Conservation (phyloP, 2,888 invertebrate genomes). For the Conomelus anceps region DNA sequence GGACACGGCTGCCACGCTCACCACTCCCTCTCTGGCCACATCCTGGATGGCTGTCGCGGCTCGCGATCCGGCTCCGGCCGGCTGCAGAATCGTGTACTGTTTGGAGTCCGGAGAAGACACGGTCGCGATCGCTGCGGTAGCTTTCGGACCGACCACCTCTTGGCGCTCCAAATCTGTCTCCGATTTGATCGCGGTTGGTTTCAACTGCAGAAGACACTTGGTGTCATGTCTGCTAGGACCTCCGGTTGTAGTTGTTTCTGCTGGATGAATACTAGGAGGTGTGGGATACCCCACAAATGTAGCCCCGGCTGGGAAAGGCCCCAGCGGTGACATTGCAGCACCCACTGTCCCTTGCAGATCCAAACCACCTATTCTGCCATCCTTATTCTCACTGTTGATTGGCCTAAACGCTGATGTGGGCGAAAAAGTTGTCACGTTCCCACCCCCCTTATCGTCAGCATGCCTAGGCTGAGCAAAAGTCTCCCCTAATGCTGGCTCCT, state of each 20-base stretch:
- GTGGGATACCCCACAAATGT: conserved; percentile 58
- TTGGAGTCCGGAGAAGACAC: conserved; percentile 48
- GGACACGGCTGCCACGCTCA: conserved; percentile 52
- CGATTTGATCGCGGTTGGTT: conserved; percentile 44
- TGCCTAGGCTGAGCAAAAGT: conserved; percentile 20
- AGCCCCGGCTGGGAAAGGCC: conserved; percentile 61
- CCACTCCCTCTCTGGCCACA: conserved; percentile 59
- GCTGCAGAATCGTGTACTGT: conserved; percentile 81
- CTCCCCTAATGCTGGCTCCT: conserved; percentile 18
- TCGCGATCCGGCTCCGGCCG: conserved; percentile 70
- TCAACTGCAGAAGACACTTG: conserved; percentile 46
- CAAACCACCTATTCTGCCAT: conserved; percentile 40
- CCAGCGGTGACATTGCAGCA: conserved; percentile 42
- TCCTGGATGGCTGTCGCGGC: conserved; percentile 78
- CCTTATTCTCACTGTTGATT: conserved; percentile 57
- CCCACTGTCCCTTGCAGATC: conserved; percentile 33
- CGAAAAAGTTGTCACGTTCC: conserved; percentile 15
- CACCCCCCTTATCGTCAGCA: conserved; percentile 18
- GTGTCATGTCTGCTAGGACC: conserved; percentile 39
- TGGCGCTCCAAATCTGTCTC: conserved; percentile 36
- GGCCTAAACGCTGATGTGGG: conserved; percentile 71
- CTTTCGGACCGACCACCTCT: conserved; percentile 36
- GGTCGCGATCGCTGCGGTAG: conserved; percentile 40
- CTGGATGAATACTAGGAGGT: conserved; percentile 20
- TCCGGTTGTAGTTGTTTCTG: conserved; percentile 28